Base-by-base conservation (phyloP, 2,888 invertebrate species). In the Apamea anceps region DNA sequence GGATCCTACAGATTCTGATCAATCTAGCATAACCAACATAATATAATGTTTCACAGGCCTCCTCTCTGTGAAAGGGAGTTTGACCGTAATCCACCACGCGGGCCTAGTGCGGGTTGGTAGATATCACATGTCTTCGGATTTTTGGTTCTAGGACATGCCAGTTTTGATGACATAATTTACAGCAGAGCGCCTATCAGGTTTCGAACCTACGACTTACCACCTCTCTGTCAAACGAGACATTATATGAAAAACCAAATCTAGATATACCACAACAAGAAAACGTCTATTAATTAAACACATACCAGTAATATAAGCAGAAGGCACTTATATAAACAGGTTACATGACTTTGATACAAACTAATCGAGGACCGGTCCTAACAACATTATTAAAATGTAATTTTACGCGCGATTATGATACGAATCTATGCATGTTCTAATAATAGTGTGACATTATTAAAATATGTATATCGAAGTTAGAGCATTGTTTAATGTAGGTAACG, bases 301-400 rank as follows among this genome's bases (percentile, higher is more conserved):
- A 45, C 76, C 42, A 84, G 70, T 7, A 63, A 68, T 68, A 57
- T 37, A 42, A 84, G 78, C 67, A 62, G 77, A 62, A 68, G 60
- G 25, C 60, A 78, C 48, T 65, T 48, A 57, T 21, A 81, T 8
- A 57, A 70, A 81, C 84, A 37, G 78, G 84, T 81, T 78, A 18
- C 51, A 70, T 84, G 81, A 81, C 81, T 84, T 84, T 77, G 78
- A 63, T 68, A 67, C 32, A 32, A 51, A 76, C 48, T 37, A 68
- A 80, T 77, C 18, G 54, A 57, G 10, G 21, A 84, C 81, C 78
- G 42, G 81, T 81, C 28, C 21, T 15, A 57, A 65, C 54, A 21
- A 28, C 75, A n/a, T 66, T 57, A 83, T 68, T 83, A 84, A 83
- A 70, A 63, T 70, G 68, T 77, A 81, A 78, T 81, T 81, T 78